Percentiles rank a stretch among this genome's conserved stretches.
Conservation (phyloP, 2,888 invertebrate species). For the Trisateles emortualis region DNA sequence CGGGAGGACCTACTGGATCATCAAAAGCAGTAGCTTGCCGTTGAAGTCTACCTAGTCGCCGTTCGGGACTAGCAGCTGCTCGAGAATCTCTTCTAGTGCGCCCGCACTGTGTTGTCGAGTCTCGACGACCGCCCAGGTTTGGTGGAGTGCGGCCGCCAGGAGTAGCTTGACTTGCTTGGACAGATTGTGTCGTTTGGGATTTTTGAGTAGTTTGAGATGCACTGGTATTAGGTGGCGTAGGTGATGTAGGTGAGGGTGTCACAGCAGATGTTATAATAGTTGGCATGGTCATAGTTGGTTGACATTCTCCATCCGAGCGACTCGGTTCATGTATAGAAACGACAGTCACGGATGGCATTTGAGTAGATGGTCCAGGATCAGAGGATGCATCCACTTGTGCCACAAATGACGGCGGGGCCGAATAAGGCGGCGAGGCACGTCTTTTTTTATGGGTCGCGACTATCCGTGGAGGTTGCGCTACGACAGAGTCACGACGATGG, state of each 20-base stretch:
- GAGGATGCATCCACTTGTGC: constrained; percentile 88
- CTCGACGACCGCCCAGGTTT: constrained; percentile 88
- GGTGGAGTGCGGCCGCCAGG: constrained; percentile 77
- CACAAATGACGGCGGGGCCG: constrained; percentile 84
- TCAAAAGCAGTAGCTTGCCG: constrained; percentile 96
- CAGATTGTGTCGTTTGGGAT: constrained; percentile 60
- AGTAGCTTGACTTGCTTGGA: constrained; percentile 64
- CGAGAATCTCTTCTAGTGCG: constrained; percentile 89
- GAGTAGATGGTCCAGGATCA: constrained; percentile 88
- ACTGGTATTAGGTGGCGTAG: constrained; percentile 81
- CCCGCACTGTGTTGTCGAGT: constrained; percentile 95
- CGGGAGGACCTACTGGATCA: constrained; percentile 92
- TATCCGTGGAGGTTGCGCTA: constrained; percentile 88
- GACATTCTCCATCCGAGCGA: constrained; percentile 88
- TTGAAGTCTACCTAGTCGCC: constrained; percentile 91
- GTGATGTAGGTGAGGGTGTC: constrained; percentile 93
- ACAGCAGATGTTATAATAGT: constrained; percentile 94
- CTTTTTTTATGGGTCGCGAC: constrained; percentile 88
- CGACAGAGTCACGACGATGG: constrained; percentile 90
- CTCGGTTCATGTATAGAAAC: constrained; percentile 81
- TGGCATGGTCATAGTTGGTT: constrained; percentile 87
- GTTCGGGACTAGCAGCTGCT: constrained; percentile 89
- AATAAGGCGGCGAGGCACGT: constrained; percentile 76
- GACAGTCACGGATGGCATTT: constrained; percentile 79
- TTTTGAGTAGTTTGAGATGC: constrained; percentile 65